Evolutionary conservation across 2,888 invertebrate genomes (phyloP).

Genomic region (Oligia fasciuncula): DNA sequence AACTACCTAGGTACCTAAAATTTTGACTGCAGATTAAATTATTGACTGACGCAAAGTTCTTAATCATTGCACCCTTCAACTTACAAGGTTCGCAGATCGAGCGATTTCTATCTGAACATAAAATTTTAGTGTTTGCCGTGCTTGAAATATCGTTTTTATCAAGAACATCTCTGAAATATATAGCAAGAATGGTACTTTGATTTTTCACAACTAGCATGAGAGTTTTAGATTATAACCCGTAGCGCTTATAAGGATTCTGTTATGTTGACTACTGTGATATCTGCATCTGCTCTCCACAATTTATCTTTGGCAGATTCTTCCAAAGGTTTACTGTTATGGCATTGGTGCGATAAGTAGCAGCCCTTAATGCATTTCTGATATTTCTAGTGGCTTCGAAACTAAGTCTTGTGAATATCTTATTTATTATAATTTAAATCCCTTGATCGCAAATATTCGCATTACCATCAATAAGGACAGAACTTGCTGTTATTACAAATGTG

Average conservation of each 20-base stretch:
- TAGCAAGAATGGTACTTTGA: neutral
- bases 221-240: neutral
- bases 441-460: conserved; percentile 51
- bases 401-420: conserved; percentile 41
- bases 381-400: conserved; percentile 27
- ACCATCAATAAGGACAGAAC: conserved; percentile 17
- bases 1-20: conserved; percentile 21
- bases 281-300: conserved; percentile 27
- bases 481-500: conserved; percentile 33
- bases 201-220: neutral
- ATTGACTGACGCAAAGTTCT: conserved; percentile 13
- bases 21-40: conserved; percentile 25
- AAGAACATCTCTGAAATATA: neutral
- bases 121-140: conserved; percentile 4
- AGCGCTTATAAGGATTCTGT: conserved; percentile 26
- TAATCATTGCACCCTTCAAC: conserved; percentile 25
- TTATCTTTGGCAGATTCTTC: conserved; percentile 26
- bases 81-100: conserved; percentile 8
- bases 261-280: conserved; percentile 36
- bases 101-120: neutral
- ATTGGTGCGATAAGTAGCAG: conserved; percentile 34
- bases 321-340: conserved; percentile 49
- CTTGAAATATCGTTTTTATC: neutral
- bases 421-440: conserved; percentile 47
- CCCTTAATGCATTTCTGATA: conserved; percentile 53